A percentile compares a stretch with the other conserved stretches of the same genome.
These are phyloP conservation scores for Phataginus tetradactyla DNA, from an alignment of 2,797 vertebrate species.

Conservation along the genomic window DNA sequence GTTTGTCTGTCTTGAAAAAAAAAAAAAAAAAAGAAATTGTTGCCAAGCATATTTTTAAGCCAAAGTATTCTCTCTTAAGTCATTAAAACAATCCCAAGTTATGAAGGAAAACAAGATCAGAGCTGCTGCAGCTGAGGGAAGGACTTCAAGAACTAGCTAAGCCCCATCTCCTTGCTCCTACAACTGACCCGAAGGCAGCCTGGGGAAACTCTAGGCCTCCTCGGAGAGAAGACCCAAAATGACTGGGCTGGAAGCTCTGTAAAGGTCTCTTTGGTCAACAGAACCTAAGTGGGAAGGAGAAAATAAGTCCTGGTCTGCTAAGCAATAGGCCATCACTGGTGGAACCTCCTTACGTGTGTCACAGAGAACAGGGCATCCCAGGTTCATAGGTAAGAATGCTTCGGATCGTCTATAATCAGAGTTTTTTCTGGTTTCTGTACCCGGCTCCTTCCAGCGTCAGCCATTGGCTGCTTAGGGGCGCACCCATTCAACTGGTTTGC, in stretches of 20 bases:
- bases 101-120: neutral
- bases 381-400: neutral
- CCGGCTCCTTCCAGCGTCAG: constrained; percentile 36
- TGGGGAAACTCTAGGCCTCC: neutral
- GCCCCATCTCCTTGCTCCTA: neutral
- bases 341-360: neutral
- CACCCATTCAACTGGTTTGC: constrained; percentile 78
- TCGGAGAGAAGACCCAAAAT: neutral
- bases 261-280: neutral
- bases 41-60: constrained; percentile 30
- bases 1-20: neutral
- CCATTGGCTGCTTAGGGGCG: neutral
- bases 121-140: neutral
- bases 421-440: constrained; percentile 61
- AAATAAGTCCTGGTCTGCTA: neutral
- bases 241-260: neutral
- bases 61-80: constrained; percentile 14
- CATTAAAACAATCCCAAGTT: neutral
- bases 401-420: neutral
- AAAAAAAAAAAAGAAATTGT: neutral
- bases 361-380: neutral
- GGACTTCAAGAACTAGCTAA: neutral
- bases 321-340: neutral
- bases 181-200: neutral
- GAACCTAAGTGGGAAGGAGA: neutral